Base-by-base conservation (phyloP, 2,113 vertebrate genomes). In the Machaerirhynchus nigripectus region DNA sequence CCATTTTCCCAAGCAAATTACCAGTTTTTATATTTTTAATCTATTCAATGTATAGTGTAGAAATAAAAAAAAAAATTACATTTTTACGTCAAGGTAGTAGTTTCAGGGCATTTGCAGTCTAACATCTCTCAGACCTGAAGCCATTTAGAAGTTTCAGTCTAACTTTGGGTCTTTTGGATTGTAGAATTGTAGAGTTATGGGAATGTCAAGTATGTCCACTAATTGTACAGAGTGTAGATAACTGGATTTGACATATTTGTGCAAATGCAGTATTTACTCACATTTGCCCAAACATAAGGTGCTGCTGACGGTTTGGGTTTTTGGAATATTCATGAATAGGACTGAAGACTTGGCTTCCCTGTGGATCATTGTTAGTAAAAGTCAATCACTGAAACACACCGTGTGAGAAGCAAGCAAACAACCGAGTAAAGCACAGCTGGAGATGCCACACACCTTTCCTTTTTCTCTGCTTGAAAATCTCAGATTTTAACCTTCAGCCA, bases 121-220 rank as follows among this genome's bases (percentile, higher is more conserved):
- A 8, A 89, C 64, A 3, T 74, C 8, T 55, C 17, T 50, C 46
- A 61, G 40, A n/a, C 7, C 55, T 47, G 53, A 46, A 82, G 6
- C 14, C 46, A 63, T 89, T 85, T 7, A 44, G 68, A 70, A 94
- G 68, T 50, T 27, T 28, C 76, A 68, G 30, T 19, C 22, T 86
- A 35, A 39, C 6, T 67, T 1, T 50, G 35, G 22, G 21, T 70
- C 30, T 83, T 59, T 31, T 31, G 33, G 27, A 18, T 50, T 92
- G 33, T n/a, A 15, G 27, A 64, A 46, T 49, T 3, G 0, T 13
- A 28, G 27, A 40, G 28, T 30, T 63, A 6, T 0, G 0, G 6
- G 49, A 69, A 73, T 77, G 30, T 26, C 26, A 42, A 88, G 23
- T 13, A 12, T 24, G 21, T 40, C 46, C 44, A 21, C 31, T 68